Evolutionary conservation across 2,113 vertebrate genomes (phyloP), one percentile per base, ranked within the genome.

Genomic region (Cyprinodon tularosa): DNA sequence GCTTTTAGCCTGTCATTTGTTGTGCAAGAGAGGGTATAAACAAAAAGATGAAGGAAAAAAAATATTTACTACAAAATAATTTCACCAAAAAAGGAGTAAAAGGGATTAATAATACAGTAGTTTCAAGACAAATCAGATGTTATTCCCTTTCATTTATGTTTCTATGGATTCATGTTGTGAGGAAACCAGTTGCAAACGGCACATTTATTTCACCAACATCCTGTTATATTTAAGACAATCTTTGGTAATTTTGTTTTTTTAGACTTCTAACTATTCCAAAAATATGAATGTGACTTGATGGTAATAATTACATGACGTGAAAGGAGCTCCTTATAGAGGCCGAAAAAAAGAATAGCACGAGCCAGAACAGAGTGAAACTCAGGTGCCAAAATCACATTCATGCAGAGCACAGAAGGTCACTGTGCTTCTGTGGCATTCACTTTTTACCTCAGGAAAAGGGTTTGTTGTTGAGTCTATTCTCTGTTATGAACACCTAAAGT

Each of bases 391-490:
- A 47, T 66, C n/a, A 47, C 64, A 45, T 45, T 22, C 64, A 6
- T 66, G 47, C 44, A 66, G 42, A 29, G 42, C 42, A 29, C 64
- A 47, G 42, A 42, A 47, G 64, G 42, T 66, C n/a, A 12, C 64
- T 66, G n/a, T 29, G 40, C 64, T 66, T 42, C 22, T 12, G 64
- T 12, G 45, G 20, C 64, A 11, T n/a, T 66, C 29, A 29, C 29
- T 40, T 45, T 66, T 66, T 36, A 45, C 64, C 64, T 36, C 42
- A 36, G 64, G 64, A 66, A 47, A 66, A 66, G 42, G 42, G 42
- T 66, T 66, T 66, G 64, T 45, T 47, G 64, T 66, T 45, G 64
- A 40, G 45, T 66, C 22, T 29, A n/a, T 66, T 14, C 17, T 66
- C 64, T n/a, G 5, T 42, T 66, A 22, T 66, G 42, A 66, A 45